These are phyloP conservation scores for Cynocephalus volans DNA, from an alignment of 2,113 vertebrate species.

Conservation along the genomic window DNA sequence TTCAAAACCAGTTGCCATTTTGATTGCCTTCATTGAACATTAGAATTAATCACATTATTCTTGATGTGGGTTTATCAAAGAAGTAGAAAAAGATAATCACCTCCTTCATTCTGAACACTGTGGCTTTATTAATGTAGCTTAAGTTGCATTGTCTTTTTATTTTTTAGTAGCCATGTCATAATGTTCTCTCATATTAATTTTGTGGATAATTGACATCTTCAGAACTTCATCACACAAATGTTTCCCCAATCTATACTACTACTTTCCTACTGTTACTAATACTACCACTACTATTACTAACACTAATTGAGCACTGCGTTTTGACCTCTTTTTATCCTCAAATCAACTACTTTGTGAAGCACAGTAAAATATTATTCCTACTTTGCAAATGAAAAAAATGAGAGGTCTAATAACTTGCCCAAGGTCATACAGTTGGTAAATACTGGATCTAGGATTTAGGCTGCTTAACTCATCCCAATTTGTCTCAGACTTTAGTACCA, in stretches of 20 bases:
- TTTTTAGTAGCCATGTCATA: not conserved
- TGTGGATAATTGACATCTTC: not conserved
- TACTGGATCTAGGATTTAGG: not conserved
- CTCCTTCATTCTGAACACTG: not conserved
- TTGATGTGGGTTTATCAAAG: not conserved
- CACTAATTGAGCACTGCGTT: not conserved
- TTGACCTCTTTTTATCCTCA: not conserved
- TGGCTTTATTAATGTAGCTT: not conserved
- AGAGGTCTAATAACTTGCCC: not conserved
- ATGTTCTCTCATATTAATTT: not conserved
- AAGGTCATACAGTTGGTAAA: not conserved
- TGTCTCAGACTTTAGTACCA: not conserved
- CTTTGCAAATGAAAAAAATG: not conserved
- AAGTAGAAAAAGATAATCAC: not conserved
- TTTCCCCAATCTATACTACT: not conserved
- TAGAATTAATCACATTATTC: conserved; percentile 14
- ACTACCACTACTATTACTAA: not conserved
- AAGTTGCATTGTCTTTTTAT: not conserved
- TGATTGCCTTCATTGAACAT: not conserved
- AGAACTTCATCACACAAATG: not conserved
- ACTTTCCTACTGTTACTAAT: not conserved
- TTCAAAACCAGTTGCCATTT: not conserved
- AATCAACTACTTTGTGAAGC: not conserved
- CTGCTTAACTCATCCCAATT: not conserved
- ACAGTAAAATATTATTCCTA: not conserved